Base-by-base conservation (phyloP, 2,797 vertebrate species). In the Ispidina picta region DNA sequence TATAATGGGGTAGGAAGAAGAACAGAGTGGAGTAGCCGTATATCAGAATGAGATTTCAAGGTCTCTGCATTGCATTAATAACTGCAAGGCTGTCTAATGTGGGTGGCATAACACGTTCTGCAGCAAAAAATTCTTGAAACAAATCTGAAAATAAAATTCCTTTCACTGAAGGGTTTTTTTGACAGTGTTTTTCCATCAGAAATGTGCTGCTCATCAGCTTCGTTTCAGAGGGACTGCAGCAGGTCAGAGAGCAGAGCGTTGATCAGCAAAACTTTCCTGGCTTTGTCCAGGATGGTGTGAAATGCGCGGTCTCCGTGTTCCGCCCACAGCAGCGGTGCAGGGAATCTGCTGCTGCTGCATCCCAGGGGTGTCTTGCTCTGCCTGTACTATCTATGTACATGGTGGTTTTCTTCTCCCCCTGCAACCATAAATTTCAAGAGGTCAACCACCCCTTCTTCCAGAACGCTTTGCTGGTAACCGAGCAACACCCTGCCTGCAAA, bases 1-100 rank as follows among this genome's bases (percentile, higher is more conserved):
- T 96, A 88, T 97, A 97, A 96, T 95, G 81, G 69, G 41, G 66
- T 96, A 84, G 83, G 95, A 96, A 94, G 81, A 95, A 95, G 84
- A 68, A 75, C 74, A 88, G 94, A 90, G 71, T 85, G 89, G 96
- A 96, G 88, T 37, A 94, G 86, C 56, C 14, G 8, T 93, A 88
- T 90, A 97, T 95, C 90, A 93, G 63, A 96, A 83, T 74, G 77
- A 83, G 75, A 93, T 95, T 96, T 96, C 89, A 97, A 96, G 92
- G 94, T 95, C 92, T 80, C 63, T 81, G 74, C 75, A 88, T 88
- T 72, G 82, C 84, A 88, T 95, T 95, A 95, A 83, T 92, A 86
- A 76, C 84, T 88, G 63, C 84, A 69, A 84, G 72, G 82, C 74
- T 92, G 43, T 77, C 71, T 89, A 60, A 86, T 88, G 71, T 77